These are phyloP conservation scores for Sericinus montela DNA, from an alignment of 2,888 invertebrate genomes.

Conservation along the genomic window DNA sequence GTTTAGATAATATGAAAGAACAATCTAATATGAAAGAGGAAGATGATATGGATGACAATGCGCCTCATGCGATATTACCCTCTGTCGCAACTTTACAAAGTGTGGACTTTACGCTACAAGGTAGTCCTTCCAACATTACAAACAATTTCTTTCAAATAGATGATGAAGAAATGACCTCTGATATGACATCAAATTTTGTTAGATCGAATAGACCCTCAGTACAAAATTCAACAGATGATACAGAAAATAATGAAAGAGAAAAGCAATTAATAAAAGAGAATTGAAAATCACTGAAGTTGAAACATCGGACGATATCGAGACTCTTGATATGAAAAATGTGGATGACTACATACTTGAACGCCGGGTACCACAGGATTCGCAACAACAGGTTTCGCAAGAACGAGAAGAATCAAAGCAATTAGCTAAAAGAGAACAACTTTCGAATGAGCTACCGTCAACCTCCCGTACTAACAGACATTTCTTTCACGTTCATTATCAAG, in stretches of 20 bases:
- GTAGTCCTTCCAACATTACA: constrained; percentile 14
- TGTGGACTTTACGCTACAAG: constrained; percentile 1
- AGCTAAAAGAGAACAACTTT: constrained; percentile 33
- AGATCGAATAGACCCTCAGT: constrained; percentile 19
- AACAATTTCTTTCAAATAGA: constrained; percentile 31
- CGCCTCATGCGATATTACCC: background rate
- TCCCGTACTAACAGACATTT: constrained; percentile 20
- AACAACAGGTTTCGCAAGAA: constrained; percentile 1
- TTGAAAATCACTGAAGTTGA: constrained; percentile 13
- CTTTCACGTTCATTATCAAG: constrained; percentile 46
- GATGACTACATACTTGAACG: constrained; percentile 16
- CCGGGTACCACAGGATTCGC: constrained; percentile 1
- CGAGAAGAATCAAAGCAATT: background rate
- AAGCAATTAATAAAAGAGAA: background rate
- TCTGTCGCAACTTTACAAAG: background rate
- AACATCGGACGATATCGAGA: background rate
- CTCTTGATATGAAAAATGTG: constrained; percentile 12
- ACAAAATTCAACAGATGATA: background rate
- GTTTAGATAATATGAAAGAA: background rate
- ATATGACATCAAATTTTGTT: constrained; percentile 28
- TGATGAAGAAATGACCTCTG: constrained; percentile 30
- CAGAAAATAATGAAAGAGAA: background rate
- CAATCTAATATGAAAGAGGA: background rate
- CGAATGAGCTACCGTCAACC: constrained; percentile 20
- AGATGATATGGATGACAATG: too few species aligned